Percentiles rank a stretch among this genome's conserved stretches.
Evolutionary conservation across 2,797 vertebrate genomes (phyloP).

Genomic region (Pyrocephalus nanus): DNA sequence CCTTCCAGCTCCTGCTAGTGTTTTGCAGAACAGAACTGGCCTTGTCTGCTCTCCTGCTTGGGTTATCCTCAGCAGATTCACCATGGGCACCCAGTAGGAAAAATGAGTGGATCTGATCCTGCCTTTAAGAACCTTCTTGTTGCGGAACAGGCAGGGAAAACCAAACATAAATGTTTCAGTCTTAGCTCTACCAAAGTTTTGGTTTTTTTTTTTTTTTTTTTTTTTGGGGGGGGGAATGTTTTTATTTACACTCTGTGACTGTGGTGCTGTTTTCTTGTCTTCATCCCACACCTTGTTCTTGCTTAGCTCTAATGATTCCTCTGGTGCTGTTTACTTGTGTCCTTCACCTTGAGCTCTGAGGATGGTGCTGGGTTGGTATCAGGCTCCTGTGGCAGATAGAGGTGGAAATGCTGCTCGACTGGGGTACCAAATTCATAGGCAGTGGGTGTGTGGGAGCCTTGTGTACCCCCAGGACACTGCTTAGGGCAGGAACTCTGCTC

Average conservation of each 20-base stretch:
- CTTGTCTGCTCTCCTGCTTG: not conserved
- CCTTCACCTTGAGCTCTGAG: not conserved
- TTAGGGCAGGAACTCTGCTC: not conserved
- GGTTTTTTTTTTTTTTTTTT: too few species aligned
- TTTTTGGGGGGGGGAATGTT: not conserved
- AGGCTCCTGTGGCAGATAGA: fast-evolving
- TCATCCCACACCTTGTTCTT: not conserved
- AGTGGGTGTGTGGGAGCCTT: not conserved
- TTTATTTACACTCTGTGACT: not conserved
- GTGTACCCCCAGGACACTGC: not conserved
- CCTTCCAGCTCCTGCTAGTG: not conserved
- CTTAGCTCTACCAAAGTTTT: not conserved
- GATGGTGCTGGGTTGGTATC: not conserved
- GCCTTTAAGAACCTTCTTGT: not conserved
- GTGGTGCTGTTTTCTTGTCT: not conserved
- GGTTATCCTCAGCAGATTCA: not conserved
- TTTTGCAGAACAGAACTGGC: not conserved
- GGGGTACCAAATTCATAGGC: not conserved
- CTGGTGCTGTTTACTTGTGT: not conserved
- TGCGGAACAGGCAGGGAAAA: not conserved
- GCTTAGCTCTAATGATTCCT: not conserved
- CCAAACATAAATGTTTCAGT: not conserved
- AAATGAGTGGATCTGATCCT: not conserved
- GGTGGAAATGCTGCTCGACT: not conserved
- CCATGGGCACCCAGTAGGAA: not conserved